Evolutionary conservation across 2,888 invertebrate species (phyloP), one percentile per base, ranked within the genome.

Genomic region (Mimachlamys varia): DNA sequence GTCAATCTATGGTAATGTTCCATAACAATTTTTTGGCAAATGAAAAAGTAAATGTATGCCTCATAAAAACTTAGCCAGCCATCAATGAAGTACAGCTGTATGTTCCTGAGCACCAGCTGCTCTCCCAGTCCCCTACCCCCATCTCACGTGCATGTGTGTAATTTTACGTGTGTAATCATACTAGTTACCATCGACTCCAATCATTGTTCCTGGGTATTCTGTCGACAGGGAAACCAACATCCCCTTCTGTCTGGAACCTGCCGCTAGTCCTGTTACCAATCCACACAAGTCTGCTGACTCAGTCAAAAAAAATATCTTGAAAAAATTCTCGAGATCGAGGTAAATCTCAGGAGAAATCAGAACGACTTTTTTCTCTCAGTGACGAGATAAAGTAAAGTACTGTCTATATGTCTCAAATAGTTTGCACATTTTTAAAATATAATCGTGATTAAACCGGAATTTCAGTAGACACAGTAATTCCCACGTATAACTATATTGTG

Each of bases 21-120:
- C 76, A 76, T 76, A 33, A 33, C 76, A 76, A 76, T 76, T 76
- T 76, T 33, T 76, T 76, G 76, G 76, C 76, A 76, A 76, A 76
- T 76, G 33, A 76, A 76, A 76, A 76, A 33, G 5, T 33, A 27
- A 10, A 27, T 27, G 76, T 22, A 76, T 76, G 76, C 76, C 76
- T 76, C 76, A 76, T 76, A 76, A 76, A 76, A 22, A 76, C 13
- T 33, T 27, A 76, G 76, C 76, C 76, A 76, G 76, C 76, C 76
- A 76, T 76, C 76, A 76, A 76, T 76, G 27, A 76, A 27, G 33
- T 76, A 33, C 76, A 76, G 76, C 76, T 76, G 76, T 76, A 76
- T 27, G 27, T 33, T 27, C 33, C 76, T 27, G 27, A 12, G 76
- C 33, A 76, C 76, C 76, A 76, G 76, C 27, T 76, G 76, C 76